Percentiles rank a stretch among this genome's conserved stretches.
Evolutionary conservation across 2,888 invertebrate genomes (phyloP).

Genomic region (Thysanoteuthis rhombus): DNA sequence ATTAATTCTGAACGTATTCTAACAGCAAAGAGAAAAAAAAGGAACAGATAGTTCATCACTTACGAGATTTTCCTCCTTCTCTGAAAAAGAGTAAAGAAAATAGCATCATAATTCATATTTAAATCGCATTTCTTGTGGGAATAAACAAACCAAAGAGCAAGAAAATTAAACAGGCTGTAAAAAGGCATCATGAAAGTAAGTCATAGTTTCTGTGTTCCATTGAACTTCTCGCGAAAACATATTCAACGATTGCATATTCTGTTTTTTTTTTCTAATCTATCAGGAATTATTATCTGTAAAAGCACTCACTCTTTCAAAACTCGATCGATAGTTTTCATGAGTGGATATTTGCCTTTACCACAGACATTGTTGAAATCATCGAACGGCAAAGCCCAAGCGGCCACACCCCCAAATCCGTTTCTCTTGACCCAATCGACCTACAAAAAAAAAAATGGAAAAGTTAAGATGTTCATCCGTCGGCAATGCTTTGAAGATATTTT

Average conservation of each 20-base stretch:
- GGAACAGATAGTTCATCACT: not conserved
- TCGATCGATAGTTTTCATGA: conserved; percentile 46
- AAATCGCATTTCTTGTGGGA: not conserved
- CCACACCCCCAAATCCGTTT: conserved; percentile 48
- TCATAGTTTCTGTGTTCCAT: not conserved
- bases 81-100: not conserved
- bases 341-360: conserved; percentile 53
- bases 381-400: conserved; percentile 53
- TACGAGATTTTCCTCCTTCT: not conserved
- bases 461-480: no score
- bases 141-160: no score
- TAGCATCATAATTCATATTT: not conserved
- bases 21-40: no score
- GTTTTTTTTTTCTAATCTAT: no score
- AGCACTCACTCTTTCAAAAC: conserved; percentile 35
- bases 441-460: not conserved
- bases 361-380: conserved; percentile 54
- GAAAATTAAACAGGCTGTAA: no score
- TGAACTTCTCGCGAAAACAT: no score
- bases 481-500: no score
- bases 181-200: not conserved
- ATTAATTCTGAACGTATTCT: no score
- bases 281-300: no score
- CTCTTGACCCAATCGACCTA: conserved; percentile 50
- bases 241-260: no score